Conservation (phyloP, 1,140 invertebrate genomes). For the Fopius arisanus region DNA sequence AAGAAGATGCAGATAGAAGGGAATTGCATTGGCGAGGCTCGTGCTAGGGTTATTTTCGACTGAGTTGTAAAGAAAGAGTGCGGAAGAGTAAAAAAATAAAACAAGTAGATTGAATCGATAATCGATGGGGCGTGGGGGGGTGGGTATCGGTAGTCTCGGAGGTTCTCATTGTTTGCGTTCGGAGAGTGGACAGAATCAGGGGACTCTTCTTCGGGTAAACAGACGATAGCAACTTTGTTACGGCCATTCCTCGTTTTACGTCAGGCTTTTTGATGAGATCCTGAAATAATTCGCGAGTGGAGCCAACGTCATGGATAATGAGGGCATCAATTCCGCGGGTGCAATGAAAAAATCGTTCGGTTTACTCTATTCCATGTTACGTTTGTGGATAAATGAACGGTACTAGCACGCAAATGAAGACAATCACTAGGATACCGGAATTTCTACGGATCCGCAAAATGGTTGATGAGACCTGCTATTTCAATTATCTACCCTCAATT, state of each 20-base stretch:
- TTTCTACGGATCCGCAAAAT: too few relatives aligned
- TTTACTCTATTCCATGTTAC: too few relatives aligned
- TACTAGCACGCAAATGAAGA: too few relatives aligned
- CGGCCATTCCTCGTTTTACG: not conserved
- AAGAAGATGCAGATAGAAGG: not conserved
- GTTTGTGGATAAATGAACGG: too few relatives aligned
- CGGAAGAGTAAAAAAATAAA: not conserved
- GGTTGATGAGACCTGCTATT: too few relatives aligned
- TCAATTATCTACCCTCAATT: too few relatives aligned
- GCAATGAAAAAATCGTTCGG: too few relatives aligned
- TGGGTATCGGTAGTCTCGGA: constrained; percentile 4
- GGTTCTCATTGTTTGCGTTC: constrained; percentile 25
- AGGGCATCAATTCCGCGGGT: too few relatives aligned
- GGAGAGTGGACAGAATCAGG: constrained; percentile 3
- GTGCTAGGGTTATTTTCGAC: constrained; percentile 7
- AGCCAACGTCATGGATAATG: too few relatives aligned
- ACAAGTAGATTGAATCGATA: constrained; percentile 14
- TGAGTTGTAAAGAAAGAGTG: constrained; percentile 1
- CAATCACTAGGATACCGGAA: too few relatives aligned
- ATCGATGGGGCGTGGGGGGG: not conserved
- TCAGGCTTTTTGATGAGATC: not conserved
- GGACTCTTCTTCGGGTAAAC: constrained; percentile 21
- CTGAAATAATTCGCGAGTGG: not conserved
- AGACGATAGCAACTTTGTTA: not conserved
- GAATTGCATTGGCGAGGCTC: not conserved